A percentile compares a stretch with the other conserved stretches of the same genome.
These are phyloP conservation scores for Pheosia gnoma DNA, from an alignment of 2,888 invertebrate species.

Conservation along the genomic window DNA sequence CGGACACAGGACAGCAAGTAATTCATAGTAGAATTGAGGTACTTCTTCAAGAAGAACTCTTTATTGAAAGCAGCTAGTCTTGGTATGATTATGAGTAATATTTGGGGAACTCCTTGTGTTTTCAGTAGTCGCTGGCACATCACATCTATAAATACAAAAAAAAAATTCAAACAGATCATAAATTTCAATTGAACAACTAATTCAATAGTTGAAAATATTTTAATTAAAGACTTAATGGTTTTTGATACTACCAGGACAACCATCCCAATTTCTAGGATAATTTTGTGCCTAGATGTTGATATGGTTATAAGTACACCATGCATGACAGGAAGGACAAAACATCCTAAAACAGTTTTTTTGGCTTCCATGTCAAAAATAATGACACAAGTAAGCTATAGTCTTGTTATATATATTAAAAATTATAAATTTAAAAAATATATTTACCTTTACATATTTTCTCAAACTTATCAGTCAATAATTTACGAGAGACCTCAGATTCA, in stretches of 20 bases:
- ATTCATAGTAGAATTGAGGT: constrained; percentile 89
- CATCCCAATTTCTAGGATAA: not conserved
- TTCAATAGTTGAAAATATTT: too few relatives aligned
- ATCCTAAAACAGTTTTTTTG: too few relatives aligned
- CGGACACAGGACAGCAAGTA: constrained; percentile 91
- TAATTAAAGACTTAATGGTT: too few relatives aligned
- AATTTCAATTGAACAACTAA: too few relatives aligned
- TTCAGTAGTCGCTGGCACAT: constrained; percentile 90
- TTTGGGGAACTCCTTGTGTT: constrained; percentile 93
- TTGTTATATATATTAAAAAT: too few relatives aligned
- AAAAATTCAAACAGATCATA: too few relatives aligned
- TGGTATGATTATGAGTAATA: constrained; percentile 93
- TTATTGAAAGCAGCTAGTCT: constrained; percentile 97
- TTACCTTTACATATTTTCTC: constrained; percentile 88
- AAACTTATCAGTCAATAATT: constrained; percentile 92
- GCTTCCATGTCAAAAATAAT: too few relatives aligned
- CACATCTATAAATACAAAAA: constrained; percentile 81
- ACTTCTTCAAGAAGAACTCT: constrained; percentile 89
- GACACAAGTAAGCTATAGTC: not conserved
- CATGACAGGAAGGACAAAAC: too few relatives aligned
- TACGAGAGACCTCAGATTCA: constrained; percentile 94
- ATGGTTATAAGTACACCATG: too few relatives aligned
- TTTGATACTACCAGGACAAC: too few relatives aligned
- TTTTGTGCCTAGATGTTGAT: too few relatives aligned
- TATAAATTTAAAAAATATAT: not conserved